These are phyloP conservation scores for Serinus canaria DNA, from an alignment of 2,113 vertebrate species.

Conservation along the genomic window DNA sequence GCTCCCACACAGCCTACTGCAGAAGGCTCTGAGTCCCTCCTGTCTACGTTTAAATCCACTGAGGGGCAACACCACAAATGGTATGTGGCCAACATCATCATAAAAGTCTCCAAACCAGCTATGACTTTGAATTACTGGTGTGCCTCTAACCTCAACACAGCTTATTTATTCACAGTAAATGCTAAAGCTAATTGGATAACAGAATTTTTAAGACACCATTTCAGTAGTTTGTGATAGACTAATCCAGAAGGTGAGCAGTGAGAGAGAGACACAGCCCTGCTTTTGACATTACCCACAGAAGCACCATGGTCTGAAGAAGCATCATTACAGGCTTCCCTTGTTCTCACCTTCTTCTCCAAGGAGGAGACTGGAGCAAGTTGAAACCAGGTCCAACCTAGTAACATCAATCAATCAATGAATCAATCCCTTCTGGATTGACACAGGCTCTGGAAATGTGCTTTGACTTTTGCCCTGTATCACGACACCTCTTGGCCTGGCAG, in stretches of 20 bases:
- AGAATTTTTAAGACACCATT: background rate
- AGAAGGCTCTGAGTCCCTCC: background rate
- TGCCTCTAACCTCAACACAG: background rate
- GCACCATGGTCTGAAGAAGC: background rate
- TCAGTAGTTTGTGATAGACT: background rate
- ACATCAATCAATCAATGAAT: background rate
- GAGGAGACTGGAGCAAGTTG: background rate
- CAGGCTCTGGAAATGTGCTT: background rate
- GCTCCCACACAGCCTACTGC: background rate
- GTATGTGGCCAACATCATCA: background rate
- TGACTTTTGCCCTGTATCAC: background rate
- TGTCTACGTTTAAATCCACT: background rate
- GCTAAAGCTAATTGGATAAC: background rate
- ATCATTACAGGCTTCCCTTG: background rate
- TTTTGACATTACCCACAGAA: background rate
- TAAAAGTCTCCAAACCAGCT: background rate
- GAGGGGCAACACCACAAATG: background rate
- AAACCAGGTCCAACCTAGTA: background rate
- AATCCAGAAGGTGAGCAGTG: background rate
- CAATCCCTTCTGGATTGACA: background rate
- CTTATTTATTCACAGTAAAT: background rate
- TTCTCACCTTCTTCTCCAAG: background rate
- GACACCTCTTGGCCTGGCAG: background rate
- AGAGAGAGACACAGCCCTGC: background rate
- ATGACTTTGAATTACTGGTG: background rate